Evolutionary conservation across 2,113 vertebrate genomes (phyloP).

Genomic region (Cyanoliseus patagonus): DNA sequence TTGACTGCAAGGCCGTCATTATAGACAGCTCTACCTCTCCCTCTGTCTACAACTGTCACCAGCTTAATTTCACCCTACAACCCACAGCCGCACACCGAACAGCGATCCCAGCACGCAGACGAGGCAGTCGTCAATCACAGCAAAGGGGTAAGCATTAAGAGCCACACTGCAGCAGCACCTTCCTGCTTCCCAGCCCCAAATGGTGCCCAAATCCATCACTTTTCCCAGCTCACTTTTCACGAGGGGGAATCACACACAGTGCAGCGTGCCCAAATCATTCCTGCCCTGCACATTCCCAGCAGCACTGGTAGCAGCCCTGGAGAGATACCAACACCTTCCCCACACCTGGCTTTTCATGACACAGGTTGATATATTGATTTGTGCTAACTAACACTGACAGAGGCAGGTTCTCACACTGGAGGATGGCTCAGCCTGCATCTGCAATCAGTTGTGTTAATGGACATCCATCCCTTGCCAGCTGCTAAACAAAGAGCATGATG

Average conservation of each 20-base stretch:
- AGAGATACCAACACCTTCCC: neutral
- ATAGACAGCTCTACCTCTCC: conserved; percentile 35
- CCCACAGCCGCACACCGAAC: neutral
- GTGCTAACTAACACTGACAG: neutral
- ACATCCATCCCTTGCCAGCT: neutral
- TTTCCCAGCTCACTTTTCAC: neutral
- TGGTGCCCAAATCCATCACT: neutral
- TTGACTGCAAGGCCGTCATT: conserved; percentile 43
- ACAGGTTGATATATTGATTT: neutral
- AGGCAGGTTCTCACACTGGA: neutral
- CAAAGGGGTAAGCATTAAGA: neutral
- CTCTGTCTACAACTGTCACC: conserved; percentile 25
- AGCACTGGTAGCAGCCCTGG: neutral
- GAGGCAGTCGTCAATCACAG: neutral
- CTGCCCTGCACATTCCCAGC: neutral
- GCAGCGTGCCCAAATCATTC: accelerated
- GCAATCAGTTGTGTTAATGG: neutral
- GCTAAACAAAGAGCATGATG: neutral
- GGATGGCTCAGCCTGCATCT: neutral
- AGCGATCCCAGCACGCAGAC: neutral
- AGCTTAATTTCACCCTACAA: conserved; percentile 8
- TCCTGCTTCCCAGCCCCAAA: neutral
- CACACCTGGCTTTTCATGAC: neutral
- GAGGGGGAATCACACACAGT: accelerated
- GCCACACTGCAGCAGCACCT: neutral